Evolutionary conservation across 2,797 vertebrate genomes (phyloP).

Genomic region (Balearica regulorum): DNA sequence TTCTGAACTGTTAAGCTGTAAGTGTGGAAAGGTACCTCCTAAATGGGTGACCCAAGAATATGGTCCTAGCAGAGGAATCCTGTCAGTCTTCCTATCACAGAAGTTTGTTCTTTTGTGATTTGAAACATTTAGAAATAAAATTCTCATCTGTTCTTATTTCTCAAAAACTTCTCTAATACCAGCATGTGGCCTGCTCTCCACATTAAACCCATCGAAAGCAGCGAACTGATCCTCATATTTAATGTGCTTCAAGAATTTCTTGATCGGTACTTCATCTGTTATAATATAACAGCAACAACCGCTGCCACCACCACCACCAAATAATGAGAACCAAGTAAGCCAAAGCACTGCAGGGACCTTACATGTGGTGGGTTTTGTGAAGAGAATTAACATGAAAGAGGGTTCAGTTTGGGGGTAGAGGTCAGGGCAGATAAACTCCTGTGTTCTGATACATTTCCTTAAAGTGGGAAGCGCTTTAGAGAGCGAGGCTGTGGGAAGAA

Average conservation of each 20-base stretch:
- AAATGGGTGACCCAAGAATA: neutral
- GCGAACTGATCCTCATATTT: neutral
- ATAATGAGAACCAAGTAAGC: constrained; percentile 64
- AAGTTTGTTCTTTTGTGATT: neutral
- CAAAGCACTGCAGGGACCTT: constrained; percentile 68
- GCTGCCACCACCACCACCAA: neutral
- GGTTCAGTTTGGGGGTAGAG: constrained; percentile 72
- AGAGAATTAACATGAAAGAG: constrained; percentile 78
- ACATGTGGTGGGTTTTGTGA: constrained; percentile 74
- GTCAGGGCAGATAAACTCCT: constrained; percentile 81
- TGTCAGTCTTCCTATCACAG: neutral
- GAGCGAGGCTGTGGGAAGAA: constrained; percentile 75
- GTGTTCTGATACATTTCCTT: constrained; percentile 77
- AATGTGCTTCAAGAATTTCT: neutral
- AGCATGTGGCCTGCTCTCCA: neutral
- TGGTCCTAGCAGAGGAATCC: neutral
- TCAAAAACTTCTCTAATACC: neutral
- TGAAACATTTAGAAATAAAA: neutral
- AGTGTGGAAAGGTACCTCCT: neutral
- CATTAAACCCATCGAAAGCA: neutral
- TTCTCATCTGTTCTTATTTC: neutral
- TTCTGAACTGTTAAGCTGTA: neutral
- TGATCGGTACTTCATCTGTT: constrained; percentile 48
- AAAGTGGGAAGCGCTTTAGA: constrained; percentile 72
- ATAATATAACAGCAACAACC: neutral